phyloP scores from a whole-genome alignment of 2,797 vertebrate genomes.

The Pampus argenteus region DNA sequence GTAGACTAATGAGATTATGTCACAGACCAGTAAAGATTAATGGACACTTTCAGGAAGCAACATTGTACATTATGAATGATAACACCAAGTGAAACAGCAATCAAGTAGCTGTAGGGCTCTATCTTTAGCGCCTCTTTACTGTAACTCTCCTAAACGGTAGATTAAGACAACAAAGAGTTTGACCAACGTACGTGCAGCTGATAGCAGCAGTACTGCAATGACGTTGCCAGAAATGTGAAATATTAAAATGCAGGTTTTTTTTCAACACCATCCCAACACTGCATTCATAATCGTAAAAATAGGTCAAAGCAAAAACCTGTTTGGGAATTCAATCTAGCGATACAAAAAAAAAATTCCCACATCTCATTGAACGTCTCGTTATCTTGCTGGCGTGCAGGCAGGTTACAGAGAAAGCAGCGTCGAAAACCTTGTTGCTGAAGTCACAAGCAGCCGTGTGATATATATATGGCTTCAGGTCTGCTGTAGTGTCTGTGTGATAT shows the following conservation, averaged over 20 bases:
- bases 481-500: too few species aligned
- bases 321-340: not conserved
- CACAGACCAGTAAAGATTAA: not conserved
- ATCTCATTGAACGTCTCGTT: not conserved
- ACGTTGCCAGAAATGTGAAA: not conserved
- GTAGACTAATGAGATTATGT: slow-evolving; percentile 6
- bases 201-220: not conserved
- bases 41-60: not conserved
- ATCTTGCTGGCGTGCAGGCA: not conserved
- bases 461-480: not conserved
- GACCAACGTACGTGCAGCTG: not conserved
- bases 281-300: not conserved
- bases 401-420: not conserved
- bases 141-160: not conserved
- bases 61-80: slow-evolving; percentile 1
- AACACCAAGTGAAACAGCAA: not conserved
- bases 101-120: not conserved
- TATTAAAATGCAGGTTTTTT: not conserved
- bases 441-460: not conserved
- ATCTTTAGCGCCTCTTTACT: not conserved
- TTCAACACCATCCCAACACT: not conserved
- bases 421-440: not conserved
- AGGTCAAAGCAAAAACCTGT: not conserved
- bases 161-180: not conserved
- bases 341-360: not conserved